Base-by-base conservation (phyloP, 2,888 invertebrate genomes). In the Melangyna quadrimaculata region DNA sequence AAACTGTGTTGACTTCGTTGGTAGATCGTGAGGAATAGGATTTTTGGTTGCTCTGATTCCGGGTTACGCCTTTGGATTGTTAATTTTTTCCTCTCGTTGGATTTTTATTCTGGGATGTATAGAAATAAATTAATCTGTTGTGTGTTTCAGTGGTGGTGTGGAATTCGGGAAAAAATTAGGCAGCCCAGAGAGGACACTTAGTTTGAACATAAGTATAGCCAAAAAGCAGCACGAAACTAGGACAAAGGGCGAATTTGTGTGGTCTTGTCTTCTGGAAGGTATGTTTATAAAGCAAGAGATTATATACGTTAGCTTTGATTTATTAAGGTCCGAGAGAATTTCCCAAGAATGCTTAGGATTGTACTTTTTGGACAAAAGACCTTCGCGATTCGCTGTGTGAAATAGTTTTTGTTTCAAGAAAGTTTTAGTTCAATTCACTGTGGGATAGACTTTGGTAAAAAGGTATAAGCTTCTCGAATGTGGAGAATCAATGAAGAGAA, bases 51-150 rank as follows among this genome's bases (percentile, higher is more conserved):
- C 77, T 73, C 80, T 77, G 77, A 86, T 80, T 86, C 86, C 86
- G 86, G 86, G 86, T 80, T 65, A 86, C 86, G 86, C 86, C 86
- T 86, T 86, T 35, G 72, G 69, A 43, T 48, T 65, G 70, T 65
- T 22, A 19, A 45, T 55, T 43, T 17, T 40, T 53, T 57, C 24
- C 22, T 67, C 29, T n/a, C n/a, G n/a, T n/a, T n/a, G n/a, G n/a
- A 12, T 19, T 51, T 51, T 35, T 19, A 0, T 8, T 17, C 5
- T 24, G 24, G 59, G 29, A 43, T 61, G 61, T 40, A n/a, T n/a
- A 48, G 45, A 40, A 74, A 53, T 74, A 53, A 63, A 61, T 73
- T 22, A 59, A 48, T n/a, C 48, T 12, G n/a, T 19, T 29, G 63
- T 43, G 43, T 29, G 8, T 37, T 5, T 19, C 3, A 14, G 24